Evolutionary conservation across 2,888 invertebrate species (phyloP).

Genomic region (Agrochola lota): DNA sequence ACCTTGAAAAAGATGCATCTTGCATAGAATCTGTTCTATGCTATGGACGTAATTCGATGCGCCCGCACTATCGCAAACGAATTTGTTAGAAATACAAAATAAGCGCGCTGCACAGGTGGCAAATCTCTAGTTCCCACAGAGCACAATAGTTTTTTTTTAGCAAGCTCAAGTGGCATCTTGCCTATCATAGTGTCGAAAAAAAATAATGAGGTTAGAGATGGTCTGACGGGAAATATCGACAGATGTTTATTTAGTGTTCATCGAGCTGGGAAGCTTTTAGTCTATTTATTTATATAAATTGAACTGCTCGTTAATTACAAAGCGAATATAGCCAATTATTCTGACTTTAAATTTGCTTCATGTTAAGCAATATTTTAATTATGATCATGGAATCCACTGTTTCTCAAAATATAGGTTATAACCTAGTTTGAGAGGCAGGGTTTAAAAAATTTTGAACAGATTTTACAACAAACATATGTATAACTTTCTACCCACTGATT

Average conservation of each 20-base stretch:
- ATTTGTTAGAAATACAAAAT: conserved; percentile 51
- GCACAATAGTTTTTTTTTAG: conserved; percentile 77
- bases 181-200: conserved; percentile 74
- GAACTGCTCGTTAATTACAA: not conserved
- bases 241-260: conserved; percentile 44
- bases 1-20: conserved; percentile 33
- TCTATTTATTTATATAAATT: conserved; percentile 9
- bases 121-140: conserved; percentile 80
- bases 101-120: conserved; percentile 76
- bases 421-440: too few species aligned
- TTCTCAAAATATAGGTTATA: too few species aligned
- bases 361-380: too few species aligned
- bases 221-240: conserved; percentile 42
- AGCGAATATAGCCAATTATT: not conserved
- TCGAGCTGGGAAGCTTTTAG: conserved; percentile 9
- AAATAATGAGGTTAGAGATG: conserved; percentile 73
- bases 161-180: conserved; percentile 74
- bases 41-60: conserved; percentile 32
- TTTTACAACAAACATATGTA: too few species aligned
- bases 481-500: too few species aligned
- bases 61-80: conserved; percentile 36
- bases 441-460: too few species aligned
- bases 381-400: too few species aligned
- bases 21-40: not conserved
- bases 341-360: too few species aligned